Base-by-base conservation (phyloP, 1,140 invertebrate species). In the Triops cancriformis region DNA sequence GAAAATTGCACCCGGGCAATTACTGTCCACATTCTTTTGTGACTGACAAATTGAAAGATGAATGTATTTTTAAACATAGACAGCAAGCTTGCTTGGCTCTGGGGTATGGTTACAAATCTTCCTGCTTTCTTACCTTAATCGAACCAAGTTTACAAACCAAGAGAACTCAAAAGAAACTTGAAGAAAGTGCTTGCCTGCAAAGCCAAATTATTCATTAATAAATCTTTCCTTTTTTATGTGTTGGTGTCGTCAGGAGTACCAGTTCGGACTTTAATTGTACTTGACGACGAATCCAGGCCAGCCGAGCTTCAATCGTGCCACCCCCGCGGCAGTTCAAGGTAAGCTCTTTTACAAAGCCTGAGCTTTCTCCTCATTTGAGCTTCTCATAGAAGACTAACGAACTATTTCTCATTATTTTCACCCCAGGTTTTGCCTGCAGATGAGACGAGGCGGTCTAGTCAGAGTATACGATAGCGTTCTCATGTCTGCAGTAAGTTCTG, bases 391-490 rank as follows among this genome's bases (percentile, higher is more conserved):
- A 26, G 76, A 72, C 72, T 72, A 37, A 77, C 77, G 80, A n/a
- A 14, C 73, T 78, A 41, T 77, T 72, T 37, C 31, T 37, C 31
- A 37, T 81, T 80, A 79, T 82, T 80, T 82, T 81, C 80, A 80
- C 87, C 88, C n/a, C 85, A 93, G 92, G 84, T 96, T 97, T 85
- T 93, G 92, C 64, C 85, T 97, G 64, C 91, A 95, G 85, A 92
- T 92, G 81, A 88, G 91, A 80, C 89, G 92, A 31, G 94, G 94
- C 37, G 93, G 93, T 11, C 87, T 96, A 73, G 91, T 96, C 76
- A 94, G 94, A 85, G 92, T 97, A 23, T 94, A 95, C 86, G 95
- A 96, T 82, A 93, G 93, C 51, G 93, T 93, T 45, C 86, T 96
- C 74, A 95, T 94, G 89, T 91, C 92, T 73, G 94, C 91, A 82